These are phyloP conservation scores for Caenorhabditis remanei DNA, from an alignment of 1,140 invertebrate genomes.

Conservation along the genomic window DNA sequence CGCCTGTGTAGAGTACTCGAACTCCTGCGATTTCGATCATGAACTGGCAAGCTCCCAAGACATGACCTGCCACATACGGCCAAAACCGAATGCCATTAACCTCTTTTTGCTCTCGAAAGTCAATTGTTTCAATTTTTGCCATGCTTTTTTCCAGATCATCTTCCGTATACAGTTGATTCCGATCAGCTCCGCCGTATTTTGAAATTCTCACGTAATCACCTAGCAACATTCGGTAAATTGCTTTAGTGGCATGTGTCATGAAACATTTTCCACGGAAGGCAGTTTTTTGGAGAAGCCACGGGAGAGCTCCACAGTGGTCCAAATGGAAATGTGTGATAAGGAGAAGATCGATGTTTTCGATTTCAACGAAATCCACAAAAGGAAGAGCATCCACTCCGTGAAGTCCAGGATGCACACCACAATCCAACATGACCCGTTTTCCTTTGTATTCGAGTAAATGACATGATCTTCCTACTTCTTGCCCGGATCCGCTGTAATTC, in stretches of 20 bases:
- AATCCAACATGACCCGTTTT: slow-evolving; percentile 98
- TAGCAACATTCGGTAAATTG: slow-evolving; percentile 97
- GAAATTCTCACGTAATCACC: slow-evolving; percentile 99
- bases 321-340: slow-evolving; percentile 88
- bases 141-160: slow-evolving; percentile 95
- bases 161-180: slow-evolving; percentile 88
- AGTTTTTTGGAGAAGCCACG: slow-evolving; percentile 97
- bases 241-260: slow-evolving; percentile 99
- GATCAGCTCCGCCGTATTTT: slow-evolving; percentile 61
- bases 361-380: slow-evolving; percentile 96
- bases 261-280: slow-evolving; percentile 97
- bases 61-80: slow-evolving; percentile 98
- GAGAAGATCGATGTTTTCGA: slow-evolving; percentile 95
- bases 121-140: slow-evolving; percentile 91
- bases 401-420: slow-evolving; percentile 97
- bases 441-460: slow-evolving; percentile 98
- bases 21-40: slow-evolving; percentile 95
- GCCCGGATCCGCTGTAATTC: slow-evolving; percentile 89
- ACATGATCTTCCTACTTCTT: slow-evolving; percentile 98
- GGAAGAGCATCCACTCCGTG: slow-evolving; percentile 96
- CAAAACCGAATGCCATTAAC: slow-evolving; percentile 94
- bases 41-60: slow-evolving; percentile 98
- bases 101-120: slow-evolving; percentile 85
- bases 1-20: slow-evolving; percentile 82
- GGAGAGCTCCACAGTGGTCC: slow-evolving; percentile 96